phyloP scores from a whole-genome alignment of 2,797 vertebrate genomes.

The Chrysocyon brachyurus region DNA sequence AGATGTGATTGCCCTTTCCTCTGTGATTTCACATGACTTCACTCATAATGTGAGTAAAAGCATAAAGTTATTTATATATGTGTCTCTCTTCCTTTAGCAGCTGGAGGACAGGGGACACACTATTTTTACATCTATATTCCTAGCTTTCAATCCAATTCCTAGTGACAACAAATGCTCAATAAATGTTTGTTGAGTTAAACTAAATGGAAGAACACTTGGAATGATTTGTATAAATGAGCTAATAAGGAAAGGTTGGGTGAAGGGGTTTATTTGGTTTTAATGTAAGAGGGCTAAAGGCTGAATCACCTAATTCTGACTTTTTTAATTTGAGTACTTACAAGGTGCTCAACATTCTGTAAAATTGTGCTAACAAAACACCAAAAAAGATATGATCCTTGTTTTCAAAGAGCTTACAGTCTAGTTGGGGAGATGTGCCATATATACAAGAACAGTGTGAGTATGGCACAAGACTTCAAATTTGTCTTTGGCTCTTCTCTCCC shows the following conservation, averaged over 20 bases:
- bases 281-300: not conserved
- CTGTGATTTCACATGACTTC: not conserved
- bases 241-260: not conserved
- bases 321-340: not conserved
- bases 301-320: not conserved
- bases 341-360: not conserved
- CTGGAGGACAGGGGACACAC: not conserved
- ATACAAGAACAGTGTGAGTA: rapidly evolving
- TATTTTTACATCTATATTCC: slow-evolving; percentile 1
- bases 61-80: not conserved
- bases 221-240: not conserved
- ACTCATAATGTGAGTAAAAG: not conserved
- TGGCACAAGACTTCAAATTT: not conserved
- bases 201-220: not conserved
- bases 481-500: not conserved
- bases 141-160: not conserved
- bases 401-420: not conserved
- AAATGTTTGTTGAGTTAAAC: slow-evolving; percentile 28
- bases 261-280: not conserved
- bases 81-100: not conserved
- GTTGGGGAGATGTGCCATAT: not conserved
- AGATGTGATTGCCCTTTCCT: not conserved
- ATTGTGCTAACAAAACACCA: not conserved
- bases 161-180: not conserved
- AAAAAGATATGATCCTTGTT: not conserved